Conservation (phyloP, 2,888 invertebrate species). For the Ophonus ardosiacus region DNA sequence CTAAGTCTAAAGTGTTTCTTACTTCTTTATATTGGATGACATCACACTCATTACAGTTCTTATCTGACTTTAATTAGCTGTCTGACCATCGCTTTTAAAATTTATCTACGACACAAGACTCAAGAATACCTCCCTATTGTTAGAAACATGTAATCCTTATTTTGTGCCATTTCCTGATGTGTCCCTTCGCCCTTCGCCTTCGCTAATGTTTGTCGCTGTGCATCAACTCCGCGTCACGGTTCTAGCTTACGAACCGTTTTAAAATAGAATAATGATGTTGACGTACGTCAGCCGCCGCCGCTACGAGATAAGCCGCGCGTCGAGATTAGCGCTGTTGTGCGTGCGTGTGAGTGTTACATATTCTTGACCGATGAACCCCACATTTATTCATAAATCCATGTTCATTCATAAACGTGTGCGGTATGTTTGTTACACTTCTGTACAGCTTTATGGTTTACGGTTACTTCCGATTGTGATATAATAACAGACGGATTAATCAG, state of each 20-base stretch:
- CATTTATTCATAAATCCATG: slow-evolving; percentile 53
- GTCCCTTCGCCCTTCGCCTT: not conserved
- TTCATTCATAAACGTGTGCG: slow-evolving; percentile 53
- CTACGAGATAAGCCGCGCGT: slow-evolving; percentile 31
- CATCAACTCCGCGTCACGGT: slow-evolving; percentile 8
- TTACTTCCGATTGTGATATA: slow-evolving; percentile 32
- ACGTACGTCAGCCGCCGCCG: slow-evolving; percentile 44
- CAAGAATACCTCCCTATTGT: too few species aligned
- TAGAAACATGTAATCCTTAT: too few species aligned
- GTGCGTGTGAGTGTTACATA: slow-evolving; percentile 41
- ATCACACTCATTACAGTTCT: too few species aligned
- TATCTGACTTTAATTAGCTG: too few species aligned
- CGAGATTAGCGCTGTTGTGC: slow-evolving; percentile 25
- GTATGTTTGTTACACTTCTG: slow-evolving; percentile 1
- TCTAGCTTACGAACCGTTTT: slow-evolving; percentile 34
- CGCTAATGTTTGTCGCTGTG: not conserved
- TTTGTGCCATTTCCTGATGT: not conserved
- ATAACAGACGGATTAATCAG: not conserved
- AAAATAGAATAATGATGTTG: slow-evolving; percentile 56
- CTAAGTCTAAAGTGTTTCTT: too few species aligned
- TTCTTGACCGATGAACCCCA: slow-evolving; percentile 50
- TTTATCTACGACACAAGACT: too few species aligned
- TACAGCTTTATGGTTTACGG: slow-evolving; percentile 1
- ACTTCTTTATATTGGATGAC: too few species aligned
- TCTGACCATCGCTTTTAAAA: too few species aligned